Conservation (phyloP, 2,113 vertebrate genomes). For the Penelope pileata region DNA sequence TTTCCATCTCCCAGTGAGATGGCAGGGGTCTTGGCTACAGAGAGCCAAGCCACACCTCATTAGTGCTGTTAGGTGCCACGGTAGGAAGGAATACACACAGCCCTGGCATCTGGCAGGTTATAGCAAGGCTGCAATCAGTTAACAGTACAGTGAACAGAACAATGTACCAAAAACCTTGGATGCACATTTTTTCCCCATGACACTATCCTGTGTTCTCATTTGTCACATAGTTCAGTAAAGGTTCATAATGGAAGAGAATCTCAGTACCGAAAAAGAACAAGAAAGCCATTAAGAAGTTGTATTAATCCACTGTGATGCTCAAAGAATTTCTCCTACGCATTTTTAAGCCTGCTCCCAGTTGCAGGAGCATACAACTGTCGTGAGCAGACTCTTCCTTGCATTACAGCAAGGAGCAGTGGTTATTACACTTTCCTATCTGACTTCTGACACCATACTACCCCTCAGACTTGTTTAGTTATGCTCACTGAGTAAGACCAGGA, state of each 20-base stretch:
- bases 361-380: neutral
- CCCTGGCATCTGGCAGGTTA: neutral
- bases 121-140: neutral
- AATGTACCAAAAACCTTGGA: neutral
- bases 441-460: neutral
- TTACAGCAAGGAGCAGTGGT: neutral
- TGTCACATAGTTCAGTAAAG: neutral
- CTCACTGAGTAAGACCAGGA: neutral
- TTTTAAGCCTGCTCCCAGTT: neutral
- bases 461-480: neutral
- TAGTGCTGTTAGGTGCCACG: neutral
- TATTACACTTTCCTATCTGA: neutral
- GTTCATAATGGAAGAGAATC: neutral
- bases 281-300: neutral
- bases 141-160: neutral
- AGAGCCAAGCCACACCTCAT: neutral
- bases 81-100: neutral
- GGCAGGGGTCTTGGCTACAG: fast-evolving
- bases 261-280: neutral
- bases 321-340: neutral
- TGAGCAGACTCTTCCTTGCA: neutral
- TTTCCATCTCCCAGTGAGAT: neutral
- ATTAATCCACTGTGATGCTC: neutral
- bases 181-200: neutral
- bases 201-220: neutral